Percentiles rank a stretch among this genome's conserved stretches.
These are phyloP conservation scores for Balaeniceps rex DNA, from an alignment of 2,113 vertebrate genomes.

Conservation along the genomic window DNA sequence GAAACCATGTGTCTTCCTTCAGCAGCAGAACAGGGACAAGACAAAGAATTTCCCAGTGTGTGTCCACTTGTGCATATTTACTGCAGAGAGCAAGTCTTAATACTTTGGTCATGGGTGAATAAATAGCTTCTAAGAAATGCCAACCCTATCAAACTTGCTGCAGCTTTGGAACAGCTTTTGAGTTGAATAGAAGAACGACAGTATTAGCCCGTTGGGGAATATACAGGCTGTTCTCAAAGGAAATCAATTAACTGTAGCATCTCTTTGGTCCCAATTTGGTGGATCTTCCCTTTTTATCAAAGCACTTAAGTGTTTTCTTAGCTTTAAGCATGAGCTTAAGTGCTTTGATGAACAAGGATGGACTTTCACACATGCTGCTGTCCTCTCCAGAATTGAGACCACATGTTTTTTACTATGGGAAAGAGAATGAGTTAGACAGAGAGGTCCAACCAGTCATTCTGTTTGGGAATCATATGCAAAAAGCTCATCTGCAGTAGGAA, in stretches of 20 bases:
- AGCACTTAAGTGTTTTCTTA: slow-evolving; percentile 24
- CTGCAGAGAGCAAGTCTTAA: slow-evolving; percentile 16
- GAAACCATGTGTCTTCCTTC: slow-evolving; percentile 74
- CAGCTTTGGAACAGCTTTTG: slow-evolving; percentile 29
- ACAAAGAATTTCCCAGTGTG: slow-evolving; percentile 64
- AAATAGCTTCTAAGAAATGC: slow-evolving; percentile 68
- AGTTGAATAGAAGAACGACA: not conserved
- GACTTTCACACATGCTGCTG: not conserved
- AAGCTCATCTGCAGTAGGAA: not conserved
- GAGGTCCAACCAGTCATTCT: not conserved
- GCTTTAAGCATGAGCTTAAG: not conserved
- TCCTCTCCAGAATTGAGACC: not conserved
- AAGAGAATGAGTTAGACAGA: not conserved
- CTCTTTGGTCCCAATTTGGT: not conserved
- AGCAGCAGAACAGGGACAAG: slow-evolving; percentile 50
- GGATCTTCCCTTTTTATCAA: not conserved
- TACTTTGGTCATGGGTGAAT: slow-evolving; percentile 68
- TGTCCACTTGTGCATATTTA: slow-evolving; percentile 49
- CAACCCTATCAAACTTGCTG: slow-evolving; percentile 32
- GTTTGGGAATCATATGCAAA: not conserved
- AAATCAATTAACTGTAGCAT: slow-evolving; percentile 48
- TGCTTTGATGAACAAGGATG: not conserved
- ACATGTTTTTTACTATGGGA: not conserved
- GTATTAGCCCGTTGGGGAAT: not conserved
- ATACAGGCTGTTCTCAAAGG: slow-evolving; percentile 18